Evolutionary conservation across 2,888 invertebrate genomes (phyloP), one percentile per base, ranked within the genome.

Genomic region (Arge pagana): DNA sequence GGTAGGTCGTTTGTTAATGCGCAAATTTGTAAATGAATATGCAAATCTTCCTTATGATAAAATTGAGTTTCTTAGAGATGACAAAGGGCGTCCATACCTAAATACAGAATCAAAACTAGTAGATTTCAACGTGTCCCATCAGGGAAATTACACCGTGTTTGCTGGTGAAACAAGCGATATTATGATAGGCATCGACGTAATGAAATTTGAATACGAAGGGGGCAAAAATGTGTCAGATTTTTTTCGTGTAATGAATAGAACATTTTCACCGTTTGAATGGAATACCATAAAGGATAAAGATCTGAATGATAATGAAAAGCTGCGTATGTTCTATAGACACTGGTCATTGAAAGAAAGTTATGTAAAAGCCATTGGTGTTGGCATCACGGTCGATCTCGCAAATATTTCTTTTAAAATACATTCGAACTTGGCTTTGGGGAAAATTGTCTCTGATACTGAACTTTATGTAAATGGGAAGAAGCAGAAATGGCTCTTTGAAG

Each of bases 261-360:
- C 92, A 73, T 94, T 96, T 75, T 88, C 94, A 2, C 56, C 73
- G 0, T 69, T 78, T 1, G 97, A 97, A 77, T 97, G 96, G 96
- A 69, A 71, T 1, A 83, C 81, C 45, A 92, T 97, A 58, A 80
- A 76, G 49, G 79, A 78, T 54, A 67, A 76, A 8, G 78, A 76
- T 40, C 62, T 63, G n/a, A 18, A 64, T 3, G 87, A 90, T 61
- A 67, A 69, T 16, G 82, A 87, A n/a, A 86, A 91, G 72, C 78
- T 93, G 26, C 80, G 81, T 11, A 86, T 87, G 68, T 97, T 96
- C 77, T 94, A 89, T 74, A 82, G 96, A 55, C 83, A 90, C 67
- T 97, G 97, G 96, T 89, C 93, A 64, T 79, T 97, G 41, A 97
- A 97, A 77, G 96, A 97, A 75, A 90, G 94, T 71, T 95, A 93